Percentiles rank a stretch among this genome's conserved stretches.
Evolutionary conservation across 2,797 vertebrate species (phyloP).

Genomic region (Microctenopoma stevenorrisi): DNA sequence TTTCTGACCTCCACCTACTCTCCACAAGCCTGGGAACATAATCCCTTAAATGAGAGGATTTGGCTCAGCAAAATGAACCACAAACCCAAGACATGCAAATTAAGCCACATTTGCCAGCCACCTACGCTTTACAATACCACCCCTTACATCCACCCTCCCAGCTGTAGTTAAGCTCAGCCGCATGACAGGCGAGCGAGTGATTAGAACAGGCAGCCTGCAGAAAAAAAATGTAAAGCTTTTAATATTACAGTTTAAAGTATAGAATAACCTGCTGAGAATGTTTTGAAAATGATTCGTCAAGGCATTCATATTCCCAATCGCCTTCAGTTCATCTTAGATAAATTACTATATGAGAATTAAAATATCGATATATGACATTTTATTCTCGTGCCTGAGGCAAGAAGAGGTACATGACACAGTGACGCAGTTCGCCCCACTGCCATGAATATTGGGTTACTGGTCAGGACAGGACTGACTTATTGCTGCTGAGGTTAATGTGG

Average conservation of each 20-base stretch:
- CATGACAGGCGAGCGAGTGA: slow-evolving; percentile 30
- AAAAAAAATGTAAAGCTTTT: background rate
- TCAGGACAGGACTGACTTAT: slow-evolving; percentile 51
- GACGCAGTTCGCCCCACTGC: slow-evolving; percentile 25
- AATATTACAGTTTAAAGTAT: slow-evolving; percentile 8
- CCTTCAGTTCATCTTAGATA: slow-evolving; percentile 10
- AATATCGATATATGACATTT: slow-evolving; percentile 33
- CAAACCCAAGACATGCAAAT: slow-evolving; percentile 64
- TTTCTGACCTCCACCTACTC: slow-evolving; percentile 68
- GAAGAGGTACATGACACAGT: slow-evolving; percentile 32
- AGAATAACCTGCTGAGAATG: background rate
- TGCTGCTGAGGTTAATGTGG: slow-evolving; percentile 44
- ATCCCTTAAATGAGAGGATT: slow-evolving; percentile 74
- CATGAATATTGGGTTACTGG: slow-evolving; percentile 58
- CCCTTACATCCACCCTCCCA: slow-evolving; percentile 50
- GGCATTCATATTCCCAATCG: slow-evolving; percentile 13
- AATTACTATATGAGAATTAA: slow-evolving; percentile 21
- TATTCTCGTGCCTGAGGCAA: slow-evolving; percentile 13
- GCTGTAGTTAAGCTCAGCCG: slow-evolving; percentile 35
- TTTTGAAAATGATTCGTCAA: slow-evolving; percentile 16
- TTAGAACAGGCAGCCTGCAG: slow-evolving; percentile 17
- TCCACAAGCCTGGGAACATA: slow-evolving; percentile 61
- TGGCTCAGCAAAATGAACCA: slow-evolving; percentile 70
- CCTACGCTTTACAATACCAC: slow-evolving; percentile 53
- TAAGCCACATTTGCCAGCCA: slow-evolving; percentile 58